Base-by-base conservation (phyloP, 2,888 invertebrate species). In the Pyrrhosoma nymphula region DNA sequence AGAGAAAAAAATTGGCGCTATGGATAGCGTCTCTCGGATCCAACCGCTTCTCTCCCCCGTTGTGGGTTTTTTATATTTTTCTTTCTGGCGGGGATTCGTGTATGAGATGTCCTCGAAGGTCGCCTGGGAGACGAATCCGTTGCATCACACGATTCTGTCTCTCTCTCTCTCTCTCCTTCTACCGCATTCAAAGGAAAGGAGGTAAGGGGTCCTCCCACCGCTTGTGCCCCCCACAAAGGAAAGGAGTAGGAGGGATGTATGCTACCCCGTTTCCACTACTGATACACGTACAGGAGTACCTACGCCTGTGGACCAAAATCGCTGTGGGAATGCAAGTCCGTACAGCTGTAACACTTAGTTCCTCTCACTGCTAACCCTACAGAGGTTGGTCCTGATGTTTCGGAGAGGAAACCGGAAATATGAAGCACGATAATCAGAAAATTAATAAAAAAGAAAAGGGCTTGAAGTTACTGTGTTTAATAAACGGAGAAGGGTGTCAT, bases 31-130 rank as follows among this genome's bases (percentile, higher is more conserved):
- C 69, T 69, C 12, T 69, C 35, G 82, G 35, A 35, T 6, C 16
- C 82, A 23, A 16, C 82, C 35, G 82, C 60, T 39, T 39, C 35
- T 91, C 63, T 39, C 63, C 63, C 26, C 60, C 63, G 4, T 26
- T 69, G 30, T 69, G 39, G 47, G 47, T 47, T 2, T 47, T 47
- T 47, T 47, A 4, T 47, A 4, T 35, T 75, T 47, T 69, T 55
- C 69, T 69, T 39, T 47, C 69, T 39, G 63, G 47, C 47, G 23
- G 23, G 93, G 30, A 93, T 63, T 93, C 93, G 93, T 93, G 93
- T 26, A 93, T 39, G 93, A 35, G 26, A 75, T 93, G 93, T 93
- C 93, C 69, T 75, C 69, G 93, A 93, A 93, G 93, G 93, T 93
- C 93, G 93, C 47, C n/a, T 39, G 63, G 47, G 91, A 56, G 60